These are phyloP conservation scores for Betta splendens DNA, from an alignment of 2,797 vertebrate genomes.

Conservation along the genomic window DNA sequence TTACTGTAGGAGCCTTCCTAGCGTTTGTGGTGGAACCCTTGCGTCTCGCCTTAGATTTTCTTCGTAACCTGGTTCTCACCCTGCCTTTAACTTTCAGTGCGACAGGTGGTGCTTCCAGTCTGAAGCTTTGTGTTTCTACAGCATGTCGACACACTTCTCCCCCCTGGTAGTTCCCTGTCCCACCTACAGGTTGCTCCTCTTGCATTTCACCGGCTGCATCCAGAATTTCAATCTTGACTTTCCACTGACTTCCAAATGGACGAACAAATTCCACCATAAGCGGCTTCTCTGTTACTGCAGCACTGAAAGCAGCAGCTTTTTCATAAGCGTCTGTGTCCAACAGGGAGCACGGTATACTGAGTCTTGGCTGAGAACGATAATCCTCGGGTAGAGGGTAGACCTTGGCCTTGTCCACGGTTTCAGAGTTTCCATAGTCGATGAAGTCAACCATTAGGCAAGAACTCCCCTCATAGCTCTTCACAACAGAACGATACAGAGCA, in stretches of 20 bases:
- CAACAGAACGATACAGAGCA: constrained; percentile 83
- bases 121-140: constrained; percentile 1
- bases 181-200: constrained; percentile 8
- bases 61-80: fast-evolving
- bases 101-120: not conserved
- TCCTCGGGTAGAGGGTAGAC: constrained; percentile 71
- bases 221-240: constrained; percentile 75
- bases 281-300: constrained; percentile 67
- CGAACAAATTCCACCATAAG: constrained; percentile 83
- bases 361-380: constrained; percentile 78
- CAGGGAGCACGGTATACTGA: constrained; percentile 84
- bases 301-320: constrained; percentile 69
- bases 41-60: not conserved
- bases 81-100: constrained; percentile 1
- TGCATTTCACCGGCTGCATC: constrained; percentile 14
- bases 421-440: constrained; percentile 89
- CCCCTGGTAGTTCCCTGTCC: not conserved
- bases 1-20: not conserved
- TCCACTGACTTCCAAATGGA: constrained; percentile 77
- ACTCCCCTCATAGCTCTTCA: constrained; percentile 66
- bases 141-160: not conserved
- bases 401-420: constrained; percentile 74
- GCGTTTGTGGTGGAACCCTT: not conserved
- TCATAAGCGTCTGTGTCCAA: constrained; percentile 57
- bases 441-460: constrained; percentile 82